Evolutionary conservation across 2,113 vertebrate genomes (phyloP).

Genomic region (Antechinus stuartii): DNA sequence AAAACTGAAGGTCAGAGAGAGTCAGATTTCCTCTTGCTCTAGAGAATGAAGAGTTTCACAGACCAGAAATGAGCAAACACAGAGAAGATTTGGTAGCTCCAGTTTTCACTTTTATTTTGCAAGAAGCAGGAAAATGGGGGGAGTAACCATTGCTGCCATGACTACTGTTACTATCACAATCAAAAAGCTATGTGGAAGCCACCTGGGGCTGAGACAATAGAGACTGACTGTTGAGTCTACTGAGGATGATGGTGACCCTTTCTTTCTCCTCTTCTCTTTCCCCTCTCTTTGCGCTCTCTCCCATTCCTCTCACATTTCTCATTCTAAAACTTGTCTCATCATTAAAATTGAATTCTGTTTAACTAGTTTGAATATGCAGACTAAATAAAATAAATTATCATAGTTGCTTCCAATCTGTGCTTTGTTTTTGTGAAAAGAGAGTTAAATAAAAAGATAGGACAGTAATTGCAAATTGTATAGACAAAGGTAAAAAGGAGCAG

Average conservation of each 20-base stretch:
- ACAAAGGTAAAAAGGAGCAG: background rate
- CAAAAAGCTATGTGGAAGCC: background rate
- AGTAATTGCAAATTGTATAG: background rate
- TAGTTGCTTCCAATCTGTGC: background rate
- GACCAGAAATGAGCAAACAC: background rate
- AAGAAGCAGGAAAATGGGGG: background rate
- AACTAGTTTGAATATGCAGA: background rate
- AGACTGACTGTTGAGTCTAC: background rate
- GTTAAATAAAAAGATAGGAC: background rate
- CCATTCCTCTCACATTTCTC: background rate
- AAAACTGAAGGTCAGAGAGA: background rate
- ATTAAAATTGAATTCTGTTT: background rate
- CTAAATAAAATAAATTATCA: background rate
- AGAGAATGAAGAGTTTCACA: background rate
- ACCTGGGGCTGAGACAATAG: background rate
- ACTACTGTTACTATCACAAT: background rate
- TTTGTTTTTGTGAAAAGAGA: background rate
- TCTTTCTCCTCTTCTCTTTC: background rate
- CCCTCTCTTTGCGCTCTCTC: background rate
- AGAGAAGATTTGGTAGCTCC: background rate
- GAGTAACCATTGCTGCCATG: background rate
- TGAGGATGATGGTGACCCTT: background rate
- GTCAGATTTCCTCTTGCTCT: background rate
- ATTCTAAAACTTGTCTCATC: background rate
- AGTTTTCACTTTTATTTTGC: background rate